Conservation (phyloP, 2,797 vertebrate species). For the Spea hammondii region DNA sequence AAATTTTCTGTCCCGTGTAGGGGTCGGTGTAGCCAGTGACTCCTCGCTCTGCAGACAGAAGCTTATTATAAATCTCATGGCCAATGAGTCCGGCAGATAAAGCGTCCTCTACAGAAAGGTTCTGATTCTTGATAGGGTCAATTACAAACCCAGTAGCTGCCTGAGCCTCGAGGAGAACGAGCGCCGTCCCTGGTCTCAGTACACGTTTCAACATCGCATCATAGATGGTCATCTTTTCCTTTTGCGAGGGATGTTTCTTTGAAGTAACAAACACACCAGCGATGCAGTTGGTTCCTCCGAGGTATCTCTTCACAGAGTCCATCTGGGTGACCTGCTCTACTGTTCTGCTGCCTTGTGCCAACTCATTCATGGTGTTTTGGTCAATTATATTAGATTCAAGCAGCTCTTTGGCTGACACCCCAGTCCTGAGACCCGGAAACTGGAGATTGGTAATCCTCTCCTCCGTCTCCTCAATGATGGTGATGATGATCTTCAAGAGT, state of each 20-base stretch:
- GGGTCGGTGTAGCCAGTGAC: constrained; percentile 80
- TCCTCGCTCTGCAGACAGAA: constrained; percentile 77
- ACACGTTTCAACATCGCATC: constrained; percentile 55
- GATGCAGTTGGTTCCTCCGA: constrained; percentile 63
- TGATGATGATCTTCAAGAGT: constrained; percentile 7
- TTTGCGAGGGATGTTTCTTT: constrained; percentile 38
- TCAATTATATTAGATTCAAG: constrained; percentile 58
- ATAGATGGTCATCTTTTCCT: constrained; percentile 62
- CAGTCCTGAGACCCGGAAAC: constrained; percentile 54
- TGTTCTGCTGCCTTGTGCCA: constrained; percentile 52
- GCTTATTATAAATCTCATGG: constrained; percentile 72
- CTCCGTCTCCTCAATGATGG: constrained; percentile 36
- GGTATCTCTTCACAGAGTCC: constrained; percentile 50
- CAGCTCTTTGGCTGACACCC: constrained; percentile 62
- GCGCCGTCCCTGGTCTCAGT: constrained; percentile 62
- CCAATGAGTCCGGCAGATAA: constrained; percentile 74
- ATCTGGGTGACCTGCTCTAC: constrained; percentile 34
- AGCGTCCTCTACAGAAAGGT: constrained; percentile 77
- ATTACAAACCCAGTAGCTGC: constrained; percentile 78
- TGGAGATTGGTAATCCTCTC: constrained; percentile 5
- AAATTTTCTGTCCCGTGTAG: constrained; percentile 48
- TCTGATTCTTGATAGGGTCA: constrained; percentile 73
- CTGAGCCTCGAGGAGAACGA: constrained; percentile 80
- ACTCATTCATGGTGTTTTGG: constrained; percentile 21
- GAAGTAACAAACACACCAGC: constrained; percentile 56